These are phyloP conservation scores for Hydraecia micacea DNA, from an alignment of 2,888 invertebrate genomes.

Conservation along the genomic window DNA sequence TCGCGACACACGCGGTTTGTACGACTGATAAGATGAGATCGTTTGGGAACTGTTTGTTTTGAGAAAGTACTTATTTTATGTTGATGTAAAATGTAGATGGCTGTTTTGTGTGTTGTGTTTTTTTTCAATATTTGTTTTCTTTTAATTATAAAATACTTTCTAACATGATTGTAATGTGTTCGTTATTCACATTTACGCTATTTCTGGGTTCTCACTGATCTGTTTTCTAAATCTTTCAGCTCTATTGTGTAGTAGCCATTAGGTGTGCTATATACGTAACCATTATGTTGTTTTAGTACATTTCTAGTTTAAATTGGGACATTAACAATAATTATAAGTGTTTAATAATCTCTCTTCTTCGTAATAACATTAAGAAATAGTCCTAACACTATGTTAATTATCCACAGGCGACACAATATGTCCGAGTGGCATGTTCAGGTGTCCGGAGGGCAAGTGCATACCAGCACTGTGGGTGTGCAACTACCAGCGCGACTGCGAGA, in stretches of 20 bases:
- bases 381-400: conserved; percentile 22
- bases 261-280: background rate
- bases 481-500: conserved; percentile 98
- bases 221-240: background rate
- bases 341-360: background rate
- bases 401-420: conserved; percentile 90
- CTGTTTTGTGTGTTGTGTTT: conserved; percentile 6
- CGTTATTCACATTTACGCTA: background rate
- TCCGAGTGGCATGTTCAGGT: conserved; percentile 94
- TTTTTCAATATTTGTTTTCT: background rate
- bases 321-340: background rate
- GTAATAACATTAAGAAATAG: background rate
- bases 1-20: conserved; percentile 22
- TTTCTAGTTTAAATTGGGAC: background rate
- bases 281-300: background rate
- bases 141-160: background rate
- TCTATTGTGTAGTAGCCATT: background rate
- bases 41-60: conserved; percentile 1
- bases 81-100: background rate
- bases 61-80: background rate
- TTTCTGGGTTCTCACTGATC: background rate
- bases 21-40: background rate
- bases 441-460: conserved; percentile 97
- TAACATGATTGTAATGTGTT: background rate
- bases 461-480: conserved; percentile 97